Evolutionary conservation across 2,888 invertebrate genomes (phyloP).

Genomic region (Sarcophaga subvicina): DNA sequence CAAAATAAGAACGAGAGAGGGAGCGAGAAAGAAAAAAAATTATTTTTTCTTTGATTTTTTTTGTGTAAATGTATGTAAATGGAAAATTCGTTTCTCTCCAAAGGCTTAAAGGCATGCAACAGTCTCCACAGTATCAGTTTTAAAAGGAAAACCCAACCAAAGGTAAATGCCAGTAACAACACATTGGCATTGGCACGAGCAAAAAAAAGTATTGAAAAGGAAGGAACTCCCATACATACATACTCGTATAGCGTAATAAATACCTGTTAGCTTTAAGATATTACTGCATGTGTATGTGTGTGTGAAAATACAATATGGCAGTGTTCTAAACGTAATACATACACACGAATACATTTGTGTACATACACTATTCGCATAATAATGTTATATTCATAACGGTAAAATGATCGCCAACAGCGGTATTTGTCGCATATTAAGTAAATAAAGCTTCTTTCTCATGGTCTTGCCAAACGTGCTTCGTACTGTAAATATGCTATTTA

Average conservation of each 20-base stretch:
- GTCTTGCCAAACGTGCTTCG: constrained; percentile 45
- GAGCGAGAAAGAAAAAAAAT: too few relatives aligned
- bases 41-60: neutral
- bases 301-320: constrained; percentile 46
- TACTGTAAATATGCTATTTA: constrained; percentile 56
- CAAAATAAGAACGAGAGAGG: too few relatives aligned
- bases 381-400: neutral
- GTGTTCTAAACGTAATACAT: neutral
- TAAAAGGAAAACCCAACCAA: constrained; percentile 21
- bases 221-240: neutral
- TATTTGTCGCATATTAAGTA: constrained; percentile 67
- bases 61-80: constrained; percentile 7
- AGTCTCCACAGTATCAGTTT: constrained; percentile 35
- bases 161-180: neutral
- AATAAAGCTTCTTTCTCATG: constrained; percentile 35
- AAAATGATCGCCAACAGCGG: constrained; percentile 56
- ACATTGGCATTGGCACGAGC: neutral
- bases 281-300: neutral
- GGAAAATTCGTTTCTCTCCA: constrained; percentile 9
- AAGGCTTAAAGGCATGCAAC: constrained; percentile 60
- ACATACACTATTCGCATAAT: constrained; percentile 17
- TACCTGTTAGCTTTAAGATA: constrained; percentile 54
- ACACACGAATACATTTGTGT: neutral
- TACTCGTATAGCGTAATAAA: constrained; percentile 27
- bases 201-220: neutral